Conservation (phyloP, 2,113 vertebrate genomes). For the Pterophyllum scalare region DNA sequence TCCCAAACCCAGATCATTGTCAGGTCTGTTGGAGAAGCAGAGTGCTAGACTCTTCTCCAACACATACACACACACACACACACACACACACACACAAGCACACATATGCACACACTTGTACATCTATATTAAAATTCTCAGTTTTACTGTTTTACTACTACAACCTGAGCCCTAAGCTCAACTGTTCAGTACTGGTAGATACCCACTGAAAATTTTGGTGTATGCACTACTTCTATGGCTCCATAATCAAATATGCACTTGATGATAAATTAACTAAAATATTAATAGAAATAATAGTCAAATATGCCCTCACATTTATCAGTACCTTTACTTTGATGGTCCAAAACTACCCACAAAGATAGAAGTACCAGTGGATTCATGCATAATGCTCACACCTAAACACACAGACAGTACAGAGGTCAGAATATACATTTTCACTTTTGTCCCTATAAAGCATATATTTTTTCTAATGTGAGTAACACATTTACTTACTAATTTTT, state of each 20-base stretch:
- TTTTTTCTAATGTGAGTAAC: neutral
- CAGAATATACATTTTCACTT: neutral
- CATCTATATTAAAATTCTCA: neutral
- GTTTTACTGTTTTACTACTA: too few species aligned
- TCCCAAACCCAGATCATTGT: slow-evolving; percentile 31
- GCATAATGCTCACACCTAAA: neutral
- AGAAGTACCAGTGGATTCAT: neutral
- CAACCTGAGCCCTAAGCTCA: neutral
- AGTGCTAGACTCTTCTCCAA: slow-evolving; percentile 9
- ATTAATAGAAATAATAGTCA: neutral
- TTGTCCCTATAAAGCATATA: neutral
- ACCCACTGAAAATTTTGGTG: neutral
- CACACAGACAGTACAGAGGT: neutral
- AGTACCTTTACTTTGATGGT: neutral
- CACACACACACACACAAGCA: neutral
- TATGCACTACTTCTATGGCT: neutral
- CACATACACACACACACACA: neutral
- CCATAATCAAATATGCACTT: neutral
- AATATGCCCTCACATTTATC: neutral
- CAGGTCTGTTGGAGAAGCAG: neutral
- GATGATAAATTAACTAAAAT: neutral
- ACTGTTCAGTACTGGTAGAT: neutral
- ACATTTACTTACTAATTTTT: neutral
- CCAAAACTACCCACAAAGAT: neutral
- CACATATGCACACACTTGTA: slow-evolving; percentile 7